Evolutionary conservation across 2,113 vertebrate species (phyloP).

Genomic region (Pelecanoides urinatrix): DNA sequence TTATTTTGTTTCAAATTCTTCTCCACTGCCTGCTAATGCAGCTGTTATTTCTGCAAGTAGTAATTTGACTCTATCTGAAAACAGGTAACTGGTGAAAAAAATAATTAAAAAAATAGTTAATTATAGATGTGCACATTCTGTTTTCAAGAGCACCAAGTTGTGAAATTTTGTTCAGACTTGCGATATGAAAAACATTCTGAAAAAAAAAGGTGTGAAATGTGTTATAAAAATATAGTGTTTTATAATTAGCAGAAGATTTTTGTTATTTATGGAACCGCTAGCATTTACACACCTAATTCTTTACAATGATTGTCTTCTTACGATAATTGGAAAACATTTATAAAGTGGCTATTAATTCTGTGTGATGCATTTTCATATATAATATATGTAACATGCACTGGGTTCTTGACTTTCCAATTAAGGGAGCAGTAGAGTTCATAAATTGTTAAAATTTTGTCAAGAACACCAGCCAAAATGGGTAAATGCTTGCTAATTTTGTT

Average conservation of each 20-base stretch:
- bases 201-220: not conserved
- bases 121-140: not conserved
- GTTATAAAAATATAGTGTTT: not conserved
- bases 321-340: not conserved
- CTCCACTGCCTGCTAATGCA: not conserved
- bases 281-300: not conserved
- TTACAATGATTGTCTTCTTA: not conserved
- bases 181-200: not conserved
- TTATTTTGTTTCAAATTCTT: constrained; percentile 77
- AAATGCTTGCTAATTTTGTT: not conserved
- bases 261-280: not conserved
- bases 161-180: not conserved
- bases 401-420: not conserved
- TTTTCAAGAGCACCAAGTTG: not conserved
- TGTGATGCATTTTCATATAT: not conserved
- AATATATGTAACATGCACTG: not conserved
- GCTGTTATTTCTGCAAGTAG: constrained; percentile 54
- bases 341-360: not conserved
- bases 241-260: not conserved
- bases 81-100: constrained; percentile 67
- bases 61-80: constrained; percentile 57
- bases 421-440: not conserved
- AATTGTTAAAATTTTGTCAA: not conserved
- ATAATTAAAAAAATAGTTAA: not conserved
- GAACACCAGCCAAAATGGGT: not conserved